These are phyloP conservation scores for Anolis sagrei DNA, from an alignment of 2,113 vertebrate species.

Conservation along the genomic window DNA sequence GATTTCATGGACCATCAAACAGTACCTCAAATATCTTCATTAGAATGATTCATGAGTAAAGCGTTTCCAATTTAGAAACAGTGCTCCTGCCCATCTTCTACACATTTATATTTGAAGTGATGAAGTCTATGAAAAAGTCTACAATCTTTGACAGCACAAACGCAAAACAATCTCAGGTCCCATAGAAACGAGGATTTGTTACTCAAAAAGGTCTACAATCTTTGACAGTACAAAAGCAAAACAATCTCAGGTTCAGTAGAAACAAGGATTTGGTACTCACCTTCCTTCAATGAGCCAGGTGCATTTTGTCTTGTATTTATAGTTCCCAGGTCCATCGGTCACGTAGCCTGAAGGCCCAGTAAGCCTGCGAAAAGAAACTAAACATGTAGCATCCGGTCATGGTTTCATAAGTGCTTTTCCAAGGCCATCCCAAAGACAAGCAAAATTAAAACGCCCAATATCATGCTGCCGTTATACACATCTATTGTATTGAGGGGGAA, in stretches of 20 bases:
- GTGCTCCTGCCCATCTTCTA: neutral
- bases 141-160: neutral
- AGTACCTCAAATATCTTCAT: neutral
- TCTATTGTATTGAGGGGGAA: neutral
- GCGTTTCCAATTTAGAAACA: neutral
- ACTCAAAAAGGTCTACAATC: no score
- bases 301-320: constrained; percentile 98
- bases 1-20: neutral
- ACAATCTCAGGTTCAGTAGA: neutral
- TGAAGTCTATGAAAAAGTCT: neutral
- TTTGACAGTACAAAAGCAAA: neutral
- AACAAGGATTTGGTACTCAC: constrained; percentile 77
- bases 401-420: neutral
- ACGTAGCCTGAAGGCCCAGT: constrained; percentile 90
- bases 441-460: neutral
- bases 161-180: neutral
- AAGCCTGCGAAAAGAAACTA: constrained; percentile 79
- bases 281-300: constrained; percentile 97
- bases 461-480: neutral
- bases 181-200: neutral
- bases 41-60: neutral
- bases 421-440: neutral
- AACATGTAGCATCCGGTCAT: constrained; percentile 4
- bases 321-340: constrained; percentile 95
- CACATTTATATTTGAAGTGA: neutral